Percentiles rank a stretch among this genome's conserved stretches.
Evolutionary conservation across 2,888 invertebrate genomes (phyloP).

Genomic region (Apamea monoglypha): DNA sequence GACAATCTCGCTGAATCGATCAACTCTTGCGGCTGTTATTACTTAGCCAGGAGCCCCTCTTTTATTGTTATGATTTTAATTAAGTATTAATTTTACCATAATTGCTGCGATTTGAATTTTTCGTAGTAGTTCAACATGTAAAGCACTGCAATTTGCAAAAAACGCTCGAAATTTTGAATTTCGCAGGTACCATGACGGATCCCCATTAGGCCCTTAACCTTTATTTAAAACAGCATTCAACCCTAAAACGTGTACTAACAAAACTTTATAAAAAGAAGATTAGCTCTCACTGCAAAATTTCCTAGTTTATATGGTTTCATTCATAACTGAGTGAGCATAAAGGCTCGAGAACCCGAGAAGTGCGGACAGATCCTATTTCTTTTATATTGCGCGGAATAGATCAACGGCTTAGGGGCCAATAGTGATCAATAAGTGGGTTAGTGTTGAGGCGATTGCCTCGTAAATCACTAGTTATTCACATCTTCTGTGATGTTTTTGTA

Average conservation of each 20-base stretch:
- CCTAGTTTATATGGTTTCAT: conserved; percentile 13
- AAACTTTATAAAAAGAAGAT: conserved; percentile 6
- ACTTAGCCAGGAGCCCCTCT: no score
- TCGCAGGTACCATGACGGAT: no score
- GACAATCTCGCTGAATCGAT: no score
- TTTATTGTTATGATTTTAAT: no score
- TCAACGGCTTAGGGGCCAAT: conserved; percentile 34
- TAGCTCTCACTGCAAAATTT: not conserved
- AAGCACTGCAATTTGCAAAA: no score
- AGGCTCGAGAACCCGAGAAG: conserved; percentile 10
- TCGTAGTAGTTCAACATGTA: no score
- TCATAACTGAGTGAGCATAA: conserved; percentile 41
- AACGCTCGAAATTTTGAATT: no score
- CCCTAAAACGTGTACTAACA: not conserved
- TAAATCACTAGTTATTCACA: conserved; percentile 27
- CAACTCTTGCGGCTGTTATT: no score
- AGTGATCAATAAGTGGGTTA: conserved; percentile 54
- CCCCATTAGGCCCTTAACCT: not conserved
- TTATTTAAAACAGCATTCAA: not conserved
- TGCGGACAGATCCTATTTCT: conserved; percentile 19
- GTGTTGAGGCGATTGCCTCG: conserved; percentile 36
- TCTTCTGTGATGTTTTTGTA: not conserved
- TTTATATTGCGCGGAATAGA: conserved; percentile 49
- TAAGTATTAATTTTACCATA: no score
- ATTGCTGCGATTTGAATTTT: no score